phyloP scores from a whole-genome alignment of 2,797 vertebrate species.

The Cossypha dichroa region DNA sequence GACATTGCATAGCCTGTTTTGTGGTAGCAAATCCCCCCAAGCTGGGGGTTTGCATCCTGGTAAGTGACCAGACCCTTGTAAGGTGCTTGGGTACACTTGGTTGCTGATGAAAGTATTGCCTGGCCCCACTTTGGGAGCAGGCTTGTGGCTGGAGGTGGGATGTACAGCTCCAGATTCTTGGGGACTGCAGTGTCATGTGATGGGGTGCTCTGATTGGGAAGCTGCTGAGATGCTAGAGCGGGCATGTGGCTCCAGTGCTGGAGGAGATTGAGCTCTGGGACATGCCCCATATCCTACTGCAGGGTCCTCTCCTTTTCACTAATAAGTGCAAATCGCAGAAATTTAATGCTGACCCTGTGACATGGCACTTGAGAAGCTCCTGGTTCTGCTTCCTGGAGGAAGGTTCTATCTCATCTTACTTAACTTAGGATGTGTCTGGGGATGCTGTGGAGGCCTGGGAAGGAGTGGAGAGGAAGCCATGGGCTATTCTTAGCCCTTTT shows the following conservation, averaged over 20 bases:
- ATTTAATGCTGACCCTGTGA: not conserved
- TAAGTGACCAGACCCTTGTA: not conserved
- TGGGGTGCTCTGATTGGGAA: not conserved
- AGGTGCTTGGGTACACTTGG: not conserved
- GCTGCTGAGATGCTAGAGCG: not conserved
- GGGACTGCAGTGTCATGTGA: rapidly evolving
- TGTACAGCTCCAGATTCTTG: not conserved
- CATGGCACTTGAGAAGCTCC: not conserved
- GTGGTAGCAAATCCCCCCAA: not conserved
- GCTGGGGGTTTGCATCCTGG: not conserved
- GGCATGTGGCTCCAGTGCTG: not conserved
- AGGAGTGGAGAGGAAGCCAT: not conserved
- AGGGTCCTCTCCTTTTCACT: not conserved
- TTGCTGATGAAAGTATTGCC: not conserved
- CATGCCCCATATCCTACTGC: not conserved
- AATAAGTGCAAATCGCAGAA: not conserved
- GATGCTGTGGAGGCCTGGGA: not conserved
- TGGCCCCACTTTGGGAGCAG: not conserved
- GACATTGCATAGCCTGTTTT: rapidly evolving
- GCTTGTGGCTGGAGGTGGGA: not conserved
- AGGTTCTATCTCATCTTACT: not conserved
- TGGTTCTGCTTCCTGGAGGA: not conserved
- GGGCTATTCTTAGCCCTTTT: not conserved
- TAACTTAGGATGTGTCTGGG: not conserved
- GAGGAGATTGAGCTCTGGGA: not conserved